phyloP scores from a whole-genome alignment of 2,113 vertebrate genomes.

The Naja naja region DNA sequence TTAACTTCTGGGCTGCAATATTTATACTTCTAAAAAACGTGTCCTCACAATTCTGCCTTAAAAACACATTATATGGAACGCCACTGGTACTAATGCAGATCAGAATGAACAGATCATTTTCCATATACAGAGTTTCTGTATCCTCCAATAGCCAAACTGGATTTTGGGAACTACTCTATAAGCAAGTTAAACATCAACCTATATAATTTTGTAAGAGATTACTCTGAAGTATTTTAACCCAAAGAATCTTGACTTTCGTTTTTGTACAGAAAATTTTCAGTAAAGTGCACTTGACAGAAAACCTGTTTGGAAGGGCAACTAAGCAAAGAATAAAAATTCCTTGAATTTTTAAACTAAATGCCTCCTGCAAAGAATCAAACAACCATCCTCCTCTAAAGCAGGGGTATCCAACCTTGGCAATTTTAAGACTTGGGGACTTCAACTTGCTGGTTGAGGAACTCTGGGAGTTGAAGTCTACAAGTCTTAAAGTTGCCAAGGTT shows the following conservation, averaged over 20 bases:
- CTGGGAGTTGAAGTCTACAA: too few relatives aligned
- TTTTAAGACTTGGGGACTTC: too few relatives aligned
- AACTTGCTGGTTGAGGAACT: too few relatives aligned
- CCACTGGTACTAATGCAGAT: neutral
- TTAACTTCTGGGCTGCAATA: neutral
- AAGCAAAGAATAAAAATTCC: constrained; percentile 31
- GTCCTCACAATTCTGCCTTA: neutral
- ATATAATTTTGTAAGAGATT: neutral
- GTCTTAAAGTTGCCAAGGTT: too few relatives aligned
- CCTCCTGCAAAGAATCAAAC: neutral
- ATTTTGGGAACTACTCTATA: neutral
- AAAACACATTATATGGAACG: neutral
- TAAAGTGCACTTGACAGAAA: neutral
- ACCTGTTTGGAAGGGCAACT: constrained; percentile 23
- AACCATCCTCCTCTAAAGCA: neutral
- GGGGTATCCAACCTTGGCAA: too few relatives aligned
- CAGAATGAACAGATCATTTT: neutral
- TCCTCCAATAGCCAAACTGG: neutral
- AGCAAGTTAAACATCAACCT: neutral
- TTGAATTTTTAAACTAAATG: constrained; percentile 14
- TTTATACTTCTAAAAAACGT: neutral
- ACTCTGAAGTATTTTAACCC: neutral
- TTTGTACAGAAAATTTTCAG: neutral
- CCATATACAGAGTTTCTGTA: neutral
- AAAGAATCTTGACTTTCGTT: neutral